Conservation (phyloP, 92 coral and sea anemone genomes). For the Umimayanthus kanabou region DNA sequence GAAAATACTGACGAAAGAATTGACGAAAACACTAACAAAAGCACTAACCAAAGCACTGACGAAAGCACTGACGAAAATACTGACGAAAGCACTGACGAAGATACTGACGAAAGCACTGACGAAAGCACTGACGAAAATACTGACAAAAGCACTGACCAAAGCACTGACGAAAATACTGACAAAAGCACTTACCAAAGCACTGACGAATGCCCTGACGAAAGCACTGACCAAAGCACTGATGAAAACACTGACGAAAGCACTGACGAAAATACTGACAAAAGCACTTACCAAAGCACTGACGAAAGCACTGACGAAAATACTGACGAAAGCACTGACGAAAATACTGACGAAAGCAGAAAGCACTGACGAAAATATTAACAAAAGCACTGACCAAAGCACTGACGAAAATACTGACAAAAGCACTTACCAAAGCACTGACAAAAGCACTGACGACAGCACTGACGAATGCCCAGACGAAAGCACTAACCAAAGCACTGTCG, state of each 20-base stretch:
- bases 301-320: background rate
- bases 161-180: background rate
- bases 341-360: background rate
- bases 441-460: background rate
- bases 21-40: background rate
- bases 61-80: background rate
- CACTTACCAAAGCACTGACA: background rate
- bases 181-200: background rate
- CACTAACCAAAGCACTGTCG: background rate
- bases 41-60: background rate
- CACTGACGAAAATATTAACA: background rate
- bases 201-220: background rate
- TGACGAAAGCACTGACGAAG: background rate
- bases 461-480: background rate
- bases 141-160: background rate
- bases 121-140: background rate
- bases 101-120: background rate
- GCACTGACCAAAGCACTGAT: background rate
- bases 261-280: background rate
- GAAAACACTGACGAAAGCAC: background rate
- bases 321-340: background rate
- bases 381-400: background rate
- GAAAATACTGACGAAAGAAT: background rate
- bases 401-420: background rate
- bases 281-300: background rate